phyloP scores from a whole-genome alignment of 2,888 invertebrate genomes.

The Esperia sulphurella region DNA sequence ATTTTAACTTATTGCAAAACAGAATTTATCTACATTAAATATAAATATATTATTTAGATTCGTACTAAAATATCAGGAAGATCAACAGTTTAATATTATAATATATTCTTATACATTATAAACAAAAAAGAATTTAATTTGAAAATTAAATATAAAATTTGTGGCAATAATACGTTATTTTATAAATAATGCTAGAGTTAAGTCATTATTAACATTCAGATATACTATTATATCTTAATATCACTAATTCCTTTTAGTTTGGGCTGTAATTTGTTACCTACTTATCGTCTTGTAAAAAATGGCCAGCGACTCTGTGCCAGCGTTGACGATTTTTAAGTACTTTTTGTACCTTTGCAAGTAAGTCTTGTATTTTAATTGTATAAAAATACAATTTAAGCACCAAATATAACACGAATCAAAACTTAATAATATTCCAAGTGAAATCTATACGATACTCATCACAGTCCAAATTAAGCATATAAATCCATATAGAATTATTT shows the following conservation, averaged over 20 bases:
- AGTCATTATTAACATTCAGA: slow-evolving; percentile 17
- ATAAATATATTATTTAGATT: too few relatives aligned
- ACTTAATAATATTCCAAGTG: too few relatives aligned
- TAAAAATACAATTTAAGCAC: too few relatives aligned
- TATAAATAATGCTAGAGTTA: slow-evolving; percentile 15
- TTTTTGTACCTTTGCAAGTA: too few relatives aligned
- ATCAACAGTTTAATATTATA: slow-evolving; percentile 23
- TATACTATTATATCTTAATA: slow-evolving; percentile 22
- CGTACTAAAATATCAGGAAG: slow-evolving; percentile 35
- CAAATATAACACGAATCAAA: too few relatives aligned
- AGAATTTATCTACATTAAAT: too few relatives aligned
- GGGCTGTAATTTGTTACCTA: slow-evolving; percentile 15
- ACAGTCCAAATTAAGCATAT: neutral
- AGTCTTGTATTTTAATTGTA: too few relatives aligned
- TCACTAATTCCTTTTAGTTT: slow-evolving; percentile 24
- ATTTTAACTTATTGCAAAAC: too few relatives aligned
- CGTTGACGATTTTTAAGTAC: neutral
- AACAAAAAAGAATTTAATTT: neutral
- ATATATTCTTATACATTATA: slow-evolving; percentile 6
- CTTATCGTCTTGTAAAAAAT: neutral
- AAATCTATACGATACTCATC: neutral
- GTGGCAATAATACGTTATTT: slow-evolving; percentile 11
- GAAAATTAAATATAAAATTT: neutral
- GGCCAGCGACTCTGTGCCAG: too few relatives aligned
- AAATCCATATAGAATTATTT: neutral